phyloP scores from a whole-genome alignment of 2,888 invertebrate genomes.

The Anagyrus pseudococci region DNA sequence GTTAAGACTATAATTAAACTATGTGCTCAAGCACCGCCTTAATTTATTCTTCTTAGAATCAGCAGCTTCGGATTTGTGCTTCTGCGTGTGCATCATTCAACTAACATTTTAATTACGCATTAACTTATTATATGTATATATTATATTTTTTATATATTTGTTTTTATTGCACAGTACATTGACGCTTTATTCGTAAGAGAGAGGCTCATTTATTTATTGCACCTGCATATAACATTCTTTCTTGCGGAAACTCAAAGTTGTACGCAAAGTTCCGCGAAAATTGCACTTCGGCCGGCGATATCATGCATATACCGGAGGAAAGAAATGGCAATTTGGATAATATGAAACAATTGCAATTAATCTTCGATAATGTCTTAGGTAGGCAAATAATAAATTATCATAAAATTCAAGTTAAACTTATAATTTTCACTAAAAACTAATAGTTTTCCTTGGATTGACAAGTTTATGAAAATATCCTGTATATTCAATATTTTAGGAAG shows the following conservation, averaged over 20 bases:
- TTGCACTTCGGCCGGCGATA: constrained; percentile 22
- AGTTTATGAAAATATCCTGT: constrained; percentile 2
- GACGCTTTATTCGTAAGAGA: constrained; percentile 22
- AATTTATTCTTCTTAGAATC: constrained; percentile 1
- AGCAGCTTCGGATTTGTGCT: constrained; percentile 11
- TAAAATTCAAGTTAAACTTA: constrained; percentile 9
- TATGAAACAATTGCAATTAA: neutral
- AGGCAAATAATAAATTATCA: constrained; percentile 5
- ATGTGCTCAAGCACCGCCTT: neutral
- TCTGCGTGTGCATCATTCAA: constrained; percentile 11
- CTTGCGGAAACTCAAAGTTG: neutral
- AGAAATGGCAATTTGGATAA: constrained; percentile 38
- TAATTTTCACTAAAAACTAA: constrained; percentile 5
- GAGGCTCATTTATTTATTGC: constrained; percentile 30
- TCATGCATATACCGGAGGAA: constrained; percentile 16
- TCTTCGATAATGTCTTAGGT: constrained; percentile 13
- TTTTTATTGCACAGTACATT: constrained; percentile 33
- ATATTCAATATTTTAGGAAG: constrained; percentile 45
- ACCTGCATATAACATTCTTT: constrained; percentile 11
- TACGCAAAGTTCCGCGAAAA: constrained; percentile 22
- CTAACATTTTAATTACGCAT: neutral
- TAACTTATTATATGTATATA: constrained; percentile 10
- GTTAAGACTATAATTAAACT: constrained; percentile 26
- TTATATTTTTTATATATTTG: constrained; percentile 11
- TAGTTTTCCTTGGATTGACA: constrained; percentile 9